Percentiles rank a stretch among this genome's conserved stretches.
Conservation (phyloP, 2,888 invertebrate species). For the Drosophila dives region DNA sequence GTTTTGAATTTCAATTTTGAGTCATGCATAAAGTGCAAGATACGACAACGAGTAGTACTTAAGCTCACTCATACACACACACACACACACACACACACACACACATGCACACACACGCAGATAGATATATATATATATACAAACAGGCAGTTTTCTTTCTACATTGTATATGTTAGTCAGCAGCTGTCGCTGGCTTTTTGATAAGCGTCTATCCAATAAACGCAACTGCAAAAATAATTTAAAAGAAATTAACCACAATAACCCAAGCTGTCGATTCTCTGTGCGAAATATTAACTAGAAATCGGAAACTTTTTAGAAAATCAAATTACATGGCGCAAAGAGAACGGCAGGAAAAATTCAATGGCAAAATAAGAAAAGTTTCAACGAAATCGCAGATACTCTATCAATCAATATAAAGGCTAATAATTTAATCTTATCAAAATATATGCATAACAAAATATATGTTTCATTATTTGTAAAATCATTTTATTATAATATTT, state of each 20-base stretch:
- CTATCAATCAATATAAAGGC: constrained; percentile 14
- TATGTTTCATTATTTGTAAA: background rate
- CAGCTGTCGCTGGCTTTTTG: constrained; percentile 70
- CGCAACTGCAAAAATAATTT: constrained; percentile 75
- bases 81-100: constrained; percentile 10
- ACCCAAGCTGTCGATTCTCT: constrained; percentile 69
- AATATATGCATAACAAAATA: background rate
- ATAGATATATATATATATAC: background rate
- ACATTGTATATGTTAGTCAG: constrained; percentile 35
- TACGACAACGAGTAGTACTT: constrained; percentile 65
- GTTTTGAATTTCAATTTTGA: constrained; percentile 81
- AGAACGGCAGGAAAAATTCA: constrained; percentile 44
- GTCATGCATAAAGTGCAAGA: constrained; percentile 74
- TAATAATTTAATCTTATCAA: background rate
- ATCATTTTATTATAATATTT: background rate
- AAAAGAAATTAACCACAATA: constrained; percentile 79
- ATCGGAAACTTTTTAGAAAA: constrained; percentile 80
- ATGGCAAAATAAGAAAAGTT: background rate
- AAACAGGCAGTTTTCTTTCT: background rate
- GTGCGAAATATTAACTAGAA: constrained; percentile 76
- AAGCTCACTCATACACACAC: constrained; percentile 40
- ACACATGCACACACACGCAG: constrained; percentile 12
- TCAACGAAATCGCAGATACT: constrained; percentile 29
- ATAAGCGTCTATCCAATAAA: constrained; percentile 58
- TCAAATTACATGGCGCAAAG: constrained; percentile 74